Percentiles rank a stretch among this genome's conserved stretches.
Conservation (phyloP, 2,113 vertebrate species). For the Thalassarche chlororhynchos region DNA sequence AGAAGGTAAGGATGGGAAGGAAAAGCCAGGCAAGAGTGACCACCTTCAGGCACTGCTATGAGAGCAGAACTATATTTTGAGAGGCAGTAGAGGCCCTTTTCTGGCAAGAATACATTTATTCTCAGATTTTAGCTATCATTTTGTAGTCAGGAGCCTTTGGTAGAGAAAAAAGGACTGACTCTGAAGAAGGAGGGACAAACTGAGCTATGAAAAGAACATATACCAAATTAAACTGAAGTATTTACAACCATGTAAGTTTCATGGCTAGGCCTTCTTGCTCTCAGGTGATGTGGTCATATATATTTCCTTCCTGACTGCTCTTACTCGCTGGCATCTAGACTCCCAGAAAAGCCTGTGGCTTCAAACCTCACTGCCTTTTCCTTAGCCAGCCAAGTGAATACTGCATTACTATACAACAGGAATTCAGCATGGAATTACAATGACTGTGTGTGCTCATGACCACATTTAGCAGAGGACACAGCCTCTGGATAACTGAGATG, state of each 20-base stretch:
- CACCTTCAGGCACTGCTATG: not conserved
- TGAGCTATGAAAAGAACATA: not conserved
- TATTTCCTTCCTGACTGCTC: not conserved
- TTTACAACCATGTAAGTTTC: not conserved
- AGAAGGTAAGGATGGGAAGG: not conserved
- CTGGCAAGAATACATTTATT: not conserved
- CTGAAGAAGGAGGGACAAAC: not conserved
- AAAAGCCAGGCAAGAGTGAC: not conserved
- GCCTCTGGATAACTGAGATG: not conserved
- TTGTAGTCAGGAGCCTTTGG: not conserved
- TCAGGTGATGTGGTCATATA: not conserved
- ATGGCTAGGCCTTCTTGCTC: not conserved
- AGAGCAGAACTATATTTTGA: not conserved
- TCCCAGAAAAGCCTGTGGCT: not conserved
- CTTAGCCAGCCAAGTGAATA: not conserved
- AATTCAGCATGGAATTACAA: not conserved
- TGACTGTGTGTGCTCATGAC: not conserved
- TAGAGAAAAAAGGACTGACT: not conserved
- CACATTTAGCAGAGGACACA: not conserved
- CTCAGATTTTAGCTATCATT: not conserved
- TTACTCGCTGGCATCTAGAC: not conserved
- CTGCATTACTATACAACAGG: not conserved
- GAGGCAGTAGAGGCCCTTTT: not conserved
- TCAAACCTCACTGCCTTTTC: not conserved
- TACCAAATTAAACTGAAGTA: not conserved